Conservation (phyloP, 1,140 invertebrate genomes). For the Chironomus tepperi region DNA sequence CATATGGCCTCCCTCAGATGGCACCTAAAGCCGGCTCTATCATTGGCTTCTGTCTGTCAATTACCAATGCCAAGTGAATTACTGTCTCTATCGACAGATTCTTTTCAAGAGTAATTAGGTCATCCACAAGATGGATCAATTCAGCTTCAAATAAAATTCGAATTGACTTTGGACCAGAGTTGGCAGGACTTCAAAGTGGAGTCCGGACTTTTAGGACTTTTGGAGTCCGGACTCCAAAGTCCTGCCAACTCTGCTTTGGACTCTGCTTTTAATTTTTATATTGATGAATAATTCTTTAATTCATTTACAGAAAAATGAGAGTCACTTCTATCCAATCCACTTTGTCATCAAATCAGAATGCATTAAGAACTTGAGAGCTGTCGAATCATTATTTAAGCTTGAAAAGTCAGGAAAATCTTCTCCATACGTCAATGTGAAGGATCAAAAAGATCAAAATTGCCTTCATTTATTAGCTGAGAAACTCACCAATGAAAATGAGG, state of each 20-base stretch:
- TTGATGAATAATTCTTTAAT: neutral
- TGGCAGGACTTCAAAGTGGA: too few species aligned
- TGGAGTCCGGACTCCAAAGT: conserved; percentile 45
- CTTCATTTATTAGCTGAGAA: neutral
- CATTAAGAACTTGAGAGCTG: neutral
- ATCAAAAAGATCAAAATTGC: neutral
- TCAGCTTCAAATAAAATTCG: too few species aligned
- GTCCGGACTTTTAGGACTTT: too few species aligned
- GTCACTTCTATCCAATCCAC: neutral
- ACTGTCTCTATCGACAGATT: too few species aligned
- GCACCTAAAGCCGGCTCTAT: too few species aligned
- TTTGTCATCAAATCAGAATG: neutral
- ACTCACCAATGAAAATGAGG: neutral
- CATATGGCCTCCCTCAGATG: too few species aligned
- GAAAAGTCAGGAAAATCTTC: neutral
- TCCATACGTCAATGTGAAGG: neutral
- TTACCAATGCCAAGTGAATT: too few species aligned
- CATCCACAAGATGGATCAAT: too few species aligned
- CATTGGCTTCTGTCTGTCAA: too few species aligned
- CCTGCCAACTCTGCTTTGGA: conserved; percentile 39
- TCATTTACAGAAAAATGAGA: neutral
- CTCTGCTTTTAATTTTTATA: conserved; percentile 39
- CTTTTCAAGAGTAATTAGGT: too few species aligned
- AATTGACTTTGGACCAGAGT: too few species aligned
- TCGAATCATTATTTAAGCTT: neutral